Evolutionary conservation across 2,113 vertebrate genomes (phyloP).

Genomic region (Coptodon bakossiorum): DNA sequence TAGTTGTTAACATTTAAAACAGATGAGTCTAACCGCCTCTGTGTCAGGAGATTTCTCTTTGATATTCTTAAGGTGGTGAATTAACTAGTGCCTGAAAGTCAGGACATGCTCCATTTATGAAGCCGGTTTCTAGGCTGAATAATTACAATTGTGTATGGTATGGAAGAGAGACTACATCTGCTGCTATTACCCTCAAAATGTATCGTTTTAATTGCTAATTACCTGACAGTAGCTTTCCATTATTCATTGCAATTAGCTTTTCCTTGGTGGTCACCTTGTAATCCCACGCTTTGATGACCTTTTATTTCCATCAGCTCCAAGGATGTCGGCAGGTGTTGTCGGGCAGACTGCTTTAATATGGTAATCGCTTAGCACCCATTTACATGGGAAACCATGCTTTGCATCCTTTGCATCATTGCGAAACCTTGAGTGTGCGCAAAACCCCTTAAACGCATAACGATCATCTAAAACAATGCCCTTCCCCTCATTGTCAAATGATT

Average conservation of each 20-base stretch:
- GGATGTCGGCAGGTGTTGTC: slow-evolving; percentile 70
- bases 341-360: slow-evolving; percentile 68
- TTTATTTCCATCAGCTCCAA: slow-evolving; percentile 70
- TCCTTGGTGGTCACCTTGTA: slow-evolving; percentile 68
- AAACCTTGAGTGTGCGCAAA: slow-evolving; percentile 64
- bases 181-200: slow-evolving; percentile 55
- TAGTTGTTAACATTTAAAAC: not conserved
- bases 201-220: slow-evolving; percentile 64
- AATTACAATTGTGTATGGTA: slow-evolving; percentile 29
- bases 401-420: slow-evolving; percentile 57
- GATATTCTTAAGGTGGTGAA: slow-evolving; percentile 46
- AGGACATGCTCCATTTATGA: slow-evolving; percentile 25
- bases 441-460: slow-evolving; percentile 63
- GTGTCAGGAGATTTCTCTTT: slow-evolving; percentile 19
- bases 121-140: slow-evolving; percentile 23
- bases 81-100: slow-evolving; percentile 35
- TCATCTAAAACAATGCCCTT: slow-evolving; percentile 69
- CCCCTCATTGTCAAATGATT: slow-evolving; percentile 74
- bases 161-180: slow-evolving; percentile 23
- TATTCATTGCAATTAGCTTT: slow-evolving; percentile 69
- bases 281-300: slow-evolving; percentile 70
- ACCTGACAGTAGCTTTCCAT: slow-evolving; percentile 55
- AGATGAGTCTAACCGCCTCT: not conserved
- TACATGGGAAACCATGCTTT: slow-evolving; percentile 55
- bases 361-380: slow-evolving; percentile 61